Percentiles rank a stretch among this genome's conserved stretches.
Evolutionary conservation across 2,113 vertebrate species (phyloP).

Genomic region (Heliornis fulica): DNA sequence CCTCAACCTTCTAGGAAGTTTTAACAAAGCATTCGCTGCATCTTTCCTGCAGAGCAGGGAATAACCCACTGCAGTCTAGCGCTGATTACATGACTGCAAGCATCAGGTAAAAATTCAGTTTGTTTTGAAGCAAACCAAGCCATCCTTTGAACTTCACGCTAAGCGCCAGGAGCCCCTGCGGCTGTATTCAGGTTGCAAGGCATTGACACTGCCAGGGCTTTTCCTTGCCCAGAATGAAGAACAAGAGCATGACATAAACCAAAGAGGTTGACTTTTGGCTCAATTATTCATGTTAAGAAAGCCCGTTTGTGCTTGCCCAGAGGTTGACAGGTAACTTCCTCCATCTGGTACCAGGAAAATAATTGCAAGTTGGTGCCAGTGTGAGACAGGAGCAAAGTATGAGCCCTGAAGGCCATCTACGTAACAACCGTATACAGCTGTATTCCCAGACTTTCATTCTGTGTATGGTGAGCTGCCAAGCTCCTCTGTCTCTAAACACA

Average conservation of each 20-base stretch:
- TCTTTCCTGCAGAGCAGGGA: not conserved
- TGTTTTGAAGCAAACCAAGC: not conserved
- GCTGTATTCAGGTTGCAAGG: not conserved
- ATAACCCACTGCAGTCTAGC: not conserved
- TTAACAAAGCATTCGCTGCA: not conserved
- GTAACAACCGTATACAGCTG: not conserved
- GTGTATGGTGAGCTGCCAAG: not conserved
- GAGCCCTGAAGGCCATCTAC: not conserved
- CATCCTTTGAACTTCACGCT: not conserved
- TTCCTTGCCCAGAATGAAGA: not conserved
- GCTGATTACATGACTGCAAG: not conserved
- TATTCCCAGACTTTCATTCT: not conserved
- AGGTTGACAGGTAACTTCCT: conserved; percentile 19
- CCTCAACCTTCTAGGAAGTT: not conserved
- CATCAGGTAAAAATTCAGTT: not conserved
- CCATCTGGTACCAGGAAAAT: not conserved
- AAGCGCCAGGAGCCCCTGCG: not conserved
- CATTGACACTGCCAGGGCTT: not conserved
- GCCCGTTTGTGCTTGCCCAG: not conserved
- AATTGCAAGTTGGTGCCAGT: conserved; percentile 12
- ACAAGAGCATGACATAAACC: not conserved
- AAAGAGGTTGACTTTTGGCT: conserved; percentile 1
- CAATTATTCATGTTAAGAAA: not conserved
- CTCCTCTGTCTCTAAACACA: not conserved
- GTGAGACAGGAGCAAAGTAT: not conserved